Evolutionary conservation across 2,113 vertebrate species (phyloP), one percentile per base, ranked within the genome.

Genomic region (Brachyhypopomus occidentalis): DNA sequence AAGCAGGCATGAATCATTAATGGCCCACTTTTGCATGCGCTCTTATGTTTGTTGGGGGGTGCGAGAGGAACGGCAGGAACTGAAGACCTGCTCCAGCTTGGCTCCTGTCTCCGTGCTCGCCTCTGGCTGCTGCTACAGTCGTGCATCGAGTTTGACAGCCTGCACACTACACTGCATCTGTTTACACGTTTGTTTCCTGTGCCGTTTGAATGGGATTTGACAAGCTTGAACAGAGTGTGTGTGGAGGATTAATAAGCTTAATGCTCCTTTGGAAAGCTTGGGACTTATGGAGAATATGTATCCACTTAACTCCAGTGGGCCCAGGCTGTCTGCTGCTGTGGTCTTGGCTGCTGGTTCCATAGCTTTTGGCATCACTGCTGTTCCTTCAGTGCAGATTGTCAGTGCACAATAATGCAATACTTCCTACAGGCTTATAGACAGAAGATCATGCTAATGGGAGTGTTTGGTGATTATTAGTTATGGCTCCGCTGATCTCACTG

Each of bases 1-100:
- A 83, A 87, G 80, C 86, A 84, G 82, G 72, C 69, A 85, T 87
- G 63, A 87, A 87, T 85, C 81, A 85, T 87, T 85, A 85, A 87
- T 84, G 72, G 56, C 34, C 75, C 78, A 80, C 84, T 84, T 84
- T 81, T 83, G 83, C 84, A 84, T 87, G 81, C 79, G 73, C 76
- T 81, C 78, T 81, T 83, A 85, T 83, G 84, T 83, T 85, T 69
- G 55, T 59, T n/a, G 55, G 62, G 77, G 75, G 66, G 66, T 27
- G 64, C 30, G 64, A 22, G 59, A 62, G 59, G 59, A 62, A 9
- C 19, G 3, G 67, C 71, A 45, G 74, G 73, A 85, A 77, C 75
- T 59, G 55, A 67, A 62, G 75, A 78, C 69, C 36, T 71, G 77
- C 73, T 80, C 55, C 36, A 60, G 72, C 38, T 20, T 34, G 20